These are phyloP conservation scores for Pyrrhosoma nymphula DNA, from an alignment of 2,888 invertebrate genomes.

Conservation along the genomic window DNA sequence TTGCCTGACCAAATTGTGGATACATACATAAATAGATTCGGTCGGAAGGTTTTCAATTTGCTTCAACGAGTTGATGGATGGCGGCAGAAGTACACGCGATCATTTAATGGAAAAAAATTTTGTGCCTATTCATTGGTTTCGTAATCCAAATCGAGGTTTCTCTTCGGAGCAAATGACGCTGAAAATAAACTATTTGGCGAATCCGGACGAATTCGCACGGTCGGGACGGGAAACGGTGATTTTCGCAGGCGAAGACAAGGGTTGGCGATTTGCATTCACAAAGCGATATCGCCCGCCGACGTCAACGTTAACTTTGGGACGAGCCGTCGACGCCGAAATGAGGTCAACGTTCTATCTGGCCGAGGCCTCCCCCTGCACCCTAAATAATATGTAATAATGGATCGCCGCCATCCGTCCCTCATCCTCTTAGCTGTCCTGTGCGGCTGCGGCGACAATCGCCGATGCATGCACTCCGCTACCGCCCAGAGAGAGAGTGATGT, in stretches of 20 bases:
- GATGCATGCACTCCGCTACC: background rate
- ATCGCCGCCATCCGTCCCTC: background rate
- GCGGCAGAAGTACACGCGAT: too few species aligned
- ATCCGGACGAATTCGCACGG: background rate
- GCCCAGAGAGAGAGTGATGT: background rate
- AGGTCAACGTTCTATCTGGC: constrained; percentile 27
- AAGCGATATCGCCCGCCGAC: background rate
- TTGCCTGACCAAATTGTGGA: too few species aligned
- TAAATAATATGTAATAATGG: constrained; percentile 9
- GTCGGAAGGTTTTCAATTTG: too few species aligned
- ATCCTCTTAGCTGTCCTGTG: background rate
- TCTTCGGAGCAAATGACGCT: background rate
- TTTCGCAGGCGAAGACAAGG: background rate
- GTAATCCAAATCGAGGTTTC: too few species aligned
- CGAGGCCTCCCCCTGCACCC: background rate
- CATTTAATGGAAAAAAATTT: too few species aligned
- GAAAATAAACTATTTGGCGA: background rate
- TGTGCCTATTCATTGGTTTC: too few species aligned
- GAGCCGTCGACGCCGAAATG: constrained; percentile 12
- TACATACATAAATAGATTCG: too few species aligned
- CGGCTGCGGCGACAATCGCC: background rate
- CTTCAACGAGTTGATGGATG: too few species aligned
- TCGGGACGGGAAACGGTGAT: background rate
- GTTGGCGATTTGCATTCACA: background rate
- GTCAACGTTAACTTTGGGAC: background rate